These are phyloP conservation scores for Capreolus pygargus DNA, from an alignment of 2,113 vertebrate genomes.

Conservation along the genomic window DNA sequence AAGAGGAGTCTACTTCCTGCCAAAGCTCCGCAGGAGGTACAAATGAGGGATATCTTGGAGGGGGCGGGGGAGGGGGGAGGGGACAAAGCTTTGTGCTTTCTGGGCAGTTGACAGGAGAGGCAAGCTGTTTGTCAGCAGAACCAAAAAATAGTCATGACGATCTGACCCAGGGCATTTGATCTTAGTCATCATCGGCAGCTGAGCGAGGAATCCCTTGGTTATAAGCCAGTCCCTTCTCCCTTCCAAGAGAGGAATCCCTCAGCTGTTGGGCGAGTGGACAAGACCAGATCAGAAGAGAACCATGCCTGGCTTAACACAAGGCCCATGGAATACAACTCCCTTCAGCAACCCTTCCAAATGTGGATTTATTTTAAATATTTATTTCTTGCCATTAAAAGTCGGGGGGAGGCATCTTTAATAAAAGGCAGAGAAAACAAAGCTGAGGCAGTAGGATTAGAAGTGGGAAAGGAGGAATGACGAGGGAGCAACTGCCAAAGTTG, in stretches of 20 bases:
- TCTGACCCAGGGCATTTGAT: not conserved
- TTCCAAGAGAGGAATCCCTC: constrained; percentile 59
- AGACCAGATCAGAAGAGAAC: constrained; percentile 21
- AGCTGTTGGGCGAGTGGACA: constrained; percentile 53
- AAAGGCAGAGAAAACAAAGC: constrained; percentile 16
- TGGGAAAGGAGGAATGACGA: not conserved
- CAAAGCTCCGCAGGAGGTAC: not conserved
- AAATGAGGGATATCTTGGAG: not conserved
- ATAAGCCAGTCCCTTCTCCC: constrained; percentile 48
- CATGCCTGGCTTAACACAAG: not conserved
- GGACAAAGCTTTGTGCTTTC: not conserved
- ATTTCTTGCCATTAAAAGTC: constrained; percentile 34
- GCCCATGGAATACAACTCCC: constrained; percentile 13
- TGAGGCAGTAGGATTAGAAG: constrained; percentile 39
- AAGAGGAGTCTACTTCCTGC: not conserved
- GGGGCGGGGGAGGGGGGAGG: accelerated
- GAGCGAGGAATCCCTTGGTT: constrained; percentile 44
- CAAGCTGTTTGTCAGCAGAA: not conserved
- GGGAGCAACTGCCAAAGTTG: constrained; percentile 18
- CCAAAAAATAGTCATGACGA: not conserved
- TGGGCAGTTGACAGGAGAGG: not conserved
- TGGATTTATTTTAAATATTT: constrained; percentile 43
- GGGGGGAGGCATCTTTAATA: not conserved
- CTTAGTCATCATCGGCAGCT: not conserved
- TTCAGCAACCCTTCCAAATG: constrained; percentile 42